Base-by-base conservation (phyloP, 2,113 vertebrate genomes). In the Thryonomys swinderianus region DNA sequence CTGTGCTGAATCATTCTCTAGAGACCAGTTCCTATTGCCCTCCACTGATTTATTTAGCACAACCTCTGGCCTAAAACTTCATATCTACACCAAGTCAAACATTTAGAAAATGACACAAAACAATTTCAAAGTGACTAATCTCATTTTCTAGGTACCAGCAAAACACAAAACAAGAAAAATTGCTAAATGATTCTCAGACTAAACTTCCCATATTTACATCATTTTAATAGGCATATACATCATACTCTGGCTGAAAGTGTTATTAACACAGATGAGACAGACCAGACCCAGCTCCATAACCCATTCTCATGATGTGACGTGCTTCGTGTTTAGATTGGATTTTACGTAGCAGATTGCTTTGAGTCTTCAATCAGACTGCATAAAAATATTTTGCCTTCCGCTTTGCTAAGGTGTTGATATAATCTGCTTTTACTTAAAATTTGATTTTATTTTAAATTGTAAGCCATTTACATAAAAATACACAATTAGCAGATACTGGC, bases 101-200 rank as follows among this genome's bases (percentile, higher is more conserved):
- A 80, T 34, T 83, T 67, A 73, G 21, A 76, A 92, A 83, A 89
- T 64, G 80, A 88, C 5, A 59, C 53, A 79, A 40, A 93, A 82
- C 90, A 83, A 69, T 96, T 96, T 37, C 93, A 34, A 94, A 27
- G 0, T 84, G 82, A 95, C 93, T 97, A 94, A 97, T 97, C 80
- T 94, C 30, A 74, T 96, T 96, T 88, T 51, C 62, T 61, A 96
- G 95, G 83, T 93, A 76, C n/a, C 86, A 93, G 14, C 67, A 66
- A 94, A 97, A 95, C 85, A 85, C 91, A 74, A 94, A 98, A 93
- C 67, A 97, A 97, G 89, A 94, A 93, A 97, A 97, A 97, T 96
- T 78, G 89, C 61, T 21, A 79, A 95, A 51, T 40, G 73, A 74
- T 84, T 96, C 93, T 96, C 76, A 98, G 95, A 97, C 94, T 97